Base-by-base conservation (phyloP, 2,888 invertebrate genomes). In the Ecdyonurus torrentis region DNA sequence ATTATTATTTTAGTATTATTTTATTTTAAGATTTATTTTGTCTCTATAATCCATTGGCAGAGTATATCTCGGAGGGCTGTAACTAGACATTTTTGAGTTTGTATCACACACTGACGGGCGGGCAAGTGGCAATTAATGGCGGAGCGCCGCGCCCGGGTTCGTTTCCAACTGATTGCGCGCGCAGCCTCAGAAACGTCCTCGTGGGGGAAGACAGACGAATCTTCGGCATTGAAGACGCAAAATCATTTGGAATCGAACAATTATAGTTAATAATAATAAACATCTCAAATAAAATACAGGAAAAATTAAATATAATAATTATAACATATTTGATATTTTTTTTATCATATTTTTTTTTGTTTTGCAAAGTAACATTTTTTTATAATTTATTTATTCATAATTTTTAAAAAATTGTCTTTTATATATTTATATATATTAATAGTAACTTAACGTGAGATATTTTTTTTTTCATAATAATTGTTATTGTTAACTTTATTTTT, bases 381-480 rank as follows among this genome's bases (percentile, higher is more conserved):
- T 37, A 10, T 20, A 55, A 55, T 20, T 5, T n/a, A 55, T 10
- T n/a, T 10, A 10, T 7, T 55, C 20, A 55, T 55, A 55, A 55
- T 55, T 55, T 55, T 55, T 50, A 50, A 10, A 50, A n/a, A n/a
- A n/a, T n/a, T n/a, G n/a, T n/a, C 50, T 55, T 55, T 55, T 55
- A 55, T 55, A 20, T 55, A 55, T 10, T 20, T 22, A 7, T 55
- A 5, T 22, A 55, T 55, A 10, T 22, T 55, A 22, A 10, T 37
- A 37, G n/a, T 55, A 55, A 55, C 55, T 55, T 55, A 55, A 55
- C 55, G 55, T 55, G n/a, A 18, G 55, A 55, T 55, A 55, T 10
- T 37, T 55, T 22, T 55, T 55, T 55, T 20, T 5, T 20, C n/a
- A n/a, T 55, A 18, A 55, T 55, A 10, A 7, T 10, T 50, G 50